A percentile compares a stretch with the other conserved stretches of the same genome.
Evolutionary conservation across 1,140 invertebrate species (phyloP).

Genomic region (Sitodiplosis mosellana): DNA sequence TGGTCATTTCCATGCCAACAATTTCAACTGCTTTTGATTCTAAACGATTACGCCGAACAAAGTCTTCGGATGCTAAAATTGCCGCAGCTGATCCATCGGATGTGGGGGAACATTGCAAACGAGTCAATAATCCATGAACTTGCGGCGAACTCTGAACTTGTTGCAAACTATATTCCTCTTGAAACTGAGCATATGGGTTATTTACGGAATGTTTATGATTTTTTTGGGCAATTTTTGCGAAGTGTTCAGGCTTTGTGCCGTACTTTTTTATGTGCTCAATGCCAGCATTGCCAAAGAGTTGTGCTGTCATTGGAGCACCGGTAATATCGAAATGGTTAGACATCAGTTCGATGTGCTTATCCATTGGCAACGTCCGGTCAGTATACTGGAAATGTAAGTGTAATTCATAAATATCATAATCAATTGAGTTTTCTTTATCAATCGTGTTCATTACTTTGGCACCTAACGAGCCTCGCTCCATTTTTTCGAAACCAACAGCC

Average conservation of each 20-base stretch:
- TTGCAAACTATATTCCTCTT: constrained; percentile 72
- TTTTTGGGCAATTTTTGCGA: constrained; percentile 95
- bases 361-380: constrained; percentile 86
- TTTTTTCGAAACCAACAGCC: constrained; percentile 95
- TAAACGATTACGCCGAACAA: constrained; percentile 65
- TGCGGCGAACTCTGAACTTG: constrained; percentile 71
- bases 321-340: constrained; percentile 59
- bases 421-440: neutral
- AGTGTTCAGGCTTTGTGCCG: constrained; percentile 77
- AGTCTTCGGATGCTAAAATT: constrained; percentile 77
- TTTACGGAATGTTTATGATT: constrained; percentile 94
- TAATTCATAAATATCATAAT: neutral
- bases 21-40: constrained; percentile 84
- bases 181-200: constrained; percentile 90
- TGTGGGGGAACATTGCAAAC: constrained; percentile 92
- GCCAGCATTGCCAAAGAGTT: constrained; percentile 93
- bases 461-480: constrained; percentile 79
- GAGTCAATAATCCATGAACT: constrained; percentile 80
- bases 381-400: constrained; percentile 35
- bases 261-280: constrained; percentile 88
- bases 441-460: constrained; percentile 32
- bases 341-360: constrained; percentile 80
- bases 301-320: constrained; percentile 69
- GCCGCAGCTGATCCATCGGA: constrained; percentile 90
- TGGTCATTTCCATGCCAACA: constrained; percentile 88